phyloP scores from a whole-genome alignment of 2,888 invertebrate genomes.

The Polietes domitor region DNA sequence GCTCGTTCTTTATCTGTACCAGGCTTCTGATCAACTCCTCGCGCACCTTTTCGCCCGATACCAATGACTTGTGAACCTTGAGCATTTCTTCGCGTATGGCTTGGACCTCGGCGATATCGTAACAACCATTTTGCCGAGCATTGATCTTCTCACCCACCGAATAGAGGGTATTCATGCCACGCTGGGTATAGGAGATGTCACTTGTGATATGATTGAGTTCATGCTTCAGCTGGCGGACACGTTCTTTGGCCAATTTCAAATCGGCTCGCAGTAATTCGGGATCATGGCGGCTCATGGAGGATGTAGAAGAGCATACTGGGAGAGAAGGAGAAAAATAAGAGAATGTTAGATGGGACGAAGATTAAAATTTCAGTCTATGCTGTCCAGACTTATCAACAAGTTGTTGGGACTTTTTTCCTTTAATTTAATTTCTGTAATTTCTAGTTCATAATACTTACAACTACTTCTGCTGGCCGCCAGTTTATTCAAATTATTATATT shows the following conservation, averaged over 20 bases:
- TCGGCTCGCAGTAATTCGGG: slow-evolving; percentile 96
- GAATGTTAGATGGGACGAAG: not conserved
- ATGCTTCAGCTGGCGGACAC: slow-evolving; percentile 93
- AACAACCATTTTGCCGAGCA: slow-evolving; percentile 91
- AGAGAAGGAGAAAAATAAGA: slow-evolving; percentile 5
- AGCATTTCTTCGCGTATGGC: slow-evolving; percentile 96
- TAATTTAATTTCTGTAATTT: not conserved
- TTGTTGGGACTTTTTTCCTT: not conserved
- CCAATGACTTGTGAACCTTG: slow-evolving; percentile 94
- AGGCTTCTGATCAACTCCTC: slow-evolving; percentile 96
- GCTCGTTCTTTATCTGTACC: slow-evolving; percentile 95
- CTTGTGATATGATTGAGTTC: slow-evolving; percentile 95
- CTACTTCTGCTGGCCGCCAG: slow-evolving; percentile 95
- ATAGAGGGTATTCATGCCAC: slow-evolving; percentile 94
- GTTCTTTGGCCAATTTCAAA: slow-evolving; percentile 92
- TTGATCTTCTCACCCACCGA: slow-evolving; percentile 87
- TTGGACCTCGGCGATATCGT: slow-evolving; percentile 96
- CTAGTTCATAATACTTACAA: slow-evolving; percentile 85
- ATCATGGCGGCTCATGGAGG: slow-evolving; percentile 95
- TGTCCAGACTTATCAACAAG: too few species aligned
- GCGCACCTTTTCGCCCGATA: slow-evolving; percentile 95
- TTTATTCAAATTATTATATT: slow-evolving; percentile 95
- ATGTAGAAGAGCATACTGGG: slow-evolving; percentile 90
- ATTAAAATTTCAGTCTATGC: too few species aligned
- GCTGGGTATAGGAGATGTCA: slow-evolving; percentile 94